Base-by-base conservation (phyloP, 2,888 invertebrate genomes). In the Brenthis ino region DNA sequence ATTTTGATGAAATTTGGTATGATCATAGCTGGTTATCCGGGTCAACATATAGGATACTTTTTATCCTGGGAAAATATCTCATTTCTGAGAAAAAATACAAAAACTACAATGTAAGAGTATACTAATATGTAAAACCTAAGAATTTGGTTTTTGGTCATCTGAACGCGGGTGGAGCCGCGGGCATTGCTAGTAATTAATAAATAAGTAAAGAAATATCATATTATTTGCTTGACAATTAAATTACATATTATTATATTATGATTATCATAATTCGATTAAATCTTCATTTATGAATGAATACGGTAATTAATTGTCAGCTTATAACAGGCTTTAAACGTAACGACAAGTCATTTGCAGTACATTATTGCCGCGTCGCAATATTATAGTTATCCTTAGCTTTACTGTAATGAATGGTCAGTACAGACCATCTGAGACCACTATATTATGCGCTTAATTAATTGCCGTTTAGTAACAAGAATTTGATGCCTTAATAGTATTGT, bases 301-400 rank as follows among this genome's bases (percentile, higher is more conserved):
- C 69, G 66, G 70, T 76, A 84, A 86, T 83, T 87, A 87, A 89
- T 89, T 83, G 80, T 80, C 69, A 75, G 80, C 77, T 84, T 80
- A 83, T 72, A 83, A 79, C 77, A 77, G 80, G 82, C 78, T 84
- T 77, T 78, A 78, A 72, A 79, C 76, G 77, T 88, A 90, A 89
- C 87, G 87, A 86, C 86, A 83, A 86, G 88, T 87, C 85, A 89
- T 91, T 89, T 86, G 85, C 87, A 85, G 85, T 86, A 84, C 83
- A 91, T 91, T 89, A 88, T 81, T 80, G 82, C 79, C 82, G 81
- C 82, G 82, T 82, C 80, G 87, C 84, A 86, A 87, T 87, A 86
- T 85, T 85, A 83, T 80, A 84, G 84, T 86, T 88, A 91, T 87
- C 88, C 88, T 80, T 77, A 85, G 92, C 90, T 91, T 90, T 89